Base-by-base conservation (phyloP, 1,140 invertebrate species). In the Drosophila mojavensis region DNA sequence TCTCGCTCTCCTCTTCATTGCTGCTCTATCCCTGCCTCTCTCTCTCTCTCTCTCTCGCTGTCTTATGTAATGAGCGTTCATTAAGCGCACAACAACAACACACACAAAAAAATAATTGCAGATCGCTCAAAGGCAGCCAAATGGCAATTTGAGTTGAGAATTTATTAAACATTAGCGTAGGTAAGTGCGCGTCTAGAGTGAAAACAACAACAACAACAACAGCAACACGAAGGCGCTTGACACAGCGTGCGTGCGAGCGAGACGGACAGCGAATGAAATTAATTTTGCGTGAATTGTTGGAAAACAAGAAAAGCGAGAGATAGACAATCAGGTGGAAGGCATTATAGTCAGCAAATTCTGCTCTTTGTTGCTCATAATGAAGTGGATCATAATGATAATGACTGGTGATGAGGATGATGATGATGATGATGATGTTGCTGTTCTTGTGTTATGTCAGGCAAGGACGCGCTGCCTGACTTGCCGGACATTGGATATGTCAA, bases 131-230 rank as follows among this genome's bases (percentile, higher is more conserved):
- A 73, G 55, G 69, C 62, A 76, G 54, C 61, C 43, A 66, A 59
- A 69, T 67, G 64, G 69, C 69, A 72, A 66, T 73, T 73, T 63
- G 47, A 64, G 59, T 61, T 58, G 78, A 81, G 67, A 80, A 86
- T 88, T 77, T 83, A 88, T 83, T 88, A 83, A 82, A 79, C 79
- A 88, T 86, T 86, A 82, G 79, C 79, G 79, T 86, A 88, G 82
- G 79, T 88, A 86, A 82, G 78, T 85, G 78, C 64, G 58, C 36
- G 36, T 39, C 66, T 81, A 30, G 56, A 55, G 55, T 33, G 51
- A 30, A 63, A 45, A 33, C 26, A 64, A 45, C 33, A 58, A 48
- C 56, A 59, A 39, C 39, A 50, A 72, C 28, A 48, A 20, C n/a
- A 47, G 45, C 30, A 33, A 33, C 33, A 33, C 33, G 6, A 43